Conservation (phyloP, 1,140 invertebrate genomes). For the Trichonephila clavipes region DNA sequence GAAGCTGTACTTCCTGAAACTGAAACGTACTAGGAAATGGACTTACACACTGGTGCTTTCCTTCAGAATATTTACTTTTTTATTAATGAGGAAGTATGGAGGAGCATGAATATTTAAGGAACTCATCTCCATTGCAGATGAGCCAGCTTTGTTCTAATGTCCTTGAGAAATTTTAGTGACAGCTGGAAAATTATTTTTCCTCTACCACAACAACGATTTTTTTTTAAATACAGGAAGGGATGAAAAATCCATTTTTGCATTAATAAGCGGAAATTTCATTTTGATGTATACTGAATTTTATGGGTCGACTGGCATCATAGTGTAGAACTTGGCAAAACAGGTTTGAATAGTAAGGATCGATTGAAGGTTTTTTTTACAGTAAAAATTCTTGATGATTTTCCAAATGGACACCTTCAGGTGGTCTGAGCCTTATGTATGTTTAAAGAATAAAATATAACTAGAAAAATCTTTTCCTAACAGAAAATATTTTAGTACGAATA, state of each 20-base stretch:
- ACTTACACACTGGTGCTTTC: neutral
- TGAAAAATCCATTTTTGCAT: neutral
- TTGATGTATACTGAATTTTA: neutral
- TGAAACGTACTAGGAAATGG: conserved; percentile 7
- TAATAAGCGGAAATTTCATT: neutral
- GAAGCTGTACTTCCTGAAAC: neutral
- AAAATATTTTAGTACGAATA: too few species aligned
- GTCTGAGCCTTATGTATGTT: too few species aligned
- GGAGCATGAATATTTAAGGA: neutral
- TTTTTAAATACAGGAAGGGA: conserved; percentile 20
- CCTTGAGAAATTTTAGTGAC: conserved; percentile 2
- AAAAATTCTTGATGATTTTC: too few species aligned
- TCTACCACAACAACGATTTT: neutral
- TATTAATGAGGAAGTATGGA: neutral
- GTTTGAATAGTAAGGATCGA: neutral
- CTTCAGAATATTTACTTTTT: neutral
- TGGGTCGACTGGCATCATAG: neutral
- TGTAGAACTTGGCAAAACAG: neutral
- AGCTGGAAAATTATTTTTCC: conserved; percentile 20
- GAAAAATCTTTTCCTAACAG: too few species aligned
- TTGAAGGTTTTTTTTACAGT: neutral
- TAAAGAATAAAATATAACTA: too few species aligned
- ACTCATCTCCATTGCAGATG: conserved; percentile 2
- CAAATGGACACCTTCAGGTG: too few species aligned
- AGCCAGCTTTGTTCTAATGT: neutral